Evolutionary conservation across 2,797 vertebrate genomes (phyloP), one percentile per base, ranked within the genome.

Genomic region (Fistularia commersonii): DNA sequence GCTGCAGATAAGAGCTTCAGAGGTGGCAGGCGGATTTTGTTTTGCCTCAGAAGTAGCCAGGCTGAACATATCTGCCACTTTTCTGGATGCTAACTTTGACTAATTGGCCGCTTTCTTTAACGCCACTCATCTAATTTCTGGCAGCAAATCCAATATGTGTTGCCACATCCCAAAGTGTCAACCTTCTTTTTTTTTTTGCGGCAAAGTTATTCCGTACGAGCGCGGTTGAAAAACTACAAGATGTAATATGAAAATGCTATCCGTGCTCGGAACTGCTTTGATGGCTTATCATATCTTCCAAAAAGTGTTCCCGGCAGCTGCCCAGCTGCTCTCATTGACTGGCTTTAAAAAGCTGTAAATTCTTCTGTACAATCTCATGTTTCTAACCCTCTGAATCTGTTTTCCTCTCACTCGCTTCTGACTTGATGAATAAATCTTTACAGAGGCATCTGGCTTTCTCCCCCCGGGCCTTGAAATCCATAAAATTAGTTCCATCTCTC

Each of bases 401-500:
- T 54, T 56, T 58, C 38, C 9, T 32, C 13, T 48, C 41, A 35
- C 48, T 68, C 56, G 46, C 60, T 47, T 75, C 71, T 50, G 62
- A 68, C 57, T 63, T 70, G 66, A 78, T 87, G 74, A 76, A 74
- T 79, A 84, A 65, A 84, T 83, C 75, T 81, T 76, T 66, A 62
- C 51, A 72, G 63, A 70, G 43, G 54, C 52, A 70, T 76, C 59
- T 54, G 48, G 11, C 54, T 59, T 45, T 69, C 64, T 76, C 55
- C 62, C 62, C 0, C 35, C 49, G 56, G 62, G 64, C 57, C 75
- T 73, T 65, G 67, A 53, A 80, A 85, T 72, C 68, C 69, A 72
- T 76, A 69, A 76, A 75, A 80, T 81, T 56, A 47, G 57, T 72
- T 82, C 59, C 52, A 64, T 66, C 75, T 51, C 11, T 7, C 55